Conservation (phyloP, 2,113 vertebrate species). For the Thamnaconus septentrionalis region DNA sequence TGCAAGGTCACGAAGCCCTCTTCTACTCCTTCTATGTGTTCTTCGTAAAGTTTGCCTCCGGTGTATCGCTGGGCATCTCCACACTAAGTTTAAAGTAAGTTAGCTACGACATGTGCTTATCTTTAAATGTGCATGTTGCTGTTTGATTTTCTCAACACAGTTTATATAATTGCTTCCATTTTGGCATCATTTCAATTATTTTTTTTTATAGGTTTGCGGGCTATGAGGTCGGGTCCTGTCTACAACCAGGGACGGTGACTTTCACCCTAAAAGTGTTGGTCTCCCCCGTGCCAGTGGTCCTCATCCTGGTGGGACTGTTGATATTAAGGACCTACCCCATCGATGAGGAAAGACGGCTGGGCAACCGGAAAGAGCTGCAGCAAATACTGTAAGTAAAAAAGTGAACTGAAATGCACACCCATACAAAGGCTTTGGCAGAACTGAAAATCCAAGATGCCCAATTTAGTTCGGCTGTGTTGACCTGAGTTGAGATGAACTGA, state of each 20-base stretch:
- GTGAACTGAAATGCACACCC: not conserved
- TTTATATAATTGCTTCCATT: too few species aligned
- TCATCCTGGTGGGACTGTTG: constrained; percentile 86
- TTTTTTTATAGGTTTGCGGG: constrained; percentile 84
- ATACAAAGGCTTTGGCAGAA: not conserved
- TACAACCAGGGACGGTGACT: constrained; percentile 79
- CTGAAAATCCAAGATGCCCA: too few species aligned
- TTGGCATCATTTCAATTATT: constrained; percentile 1
- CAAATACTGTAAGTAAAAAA: constrained; percentile 75
- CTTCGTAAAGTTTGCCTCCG: constrained; percentile 94
- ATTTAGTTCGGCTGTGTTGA: too few species aligned
- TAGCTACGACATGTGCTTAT: not conserved
- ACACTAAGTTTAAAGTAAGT: constrained; percentile 92
- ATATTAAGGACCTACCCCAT: constrained; percentile 91
- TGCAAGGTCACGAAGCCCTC: constrained; percentile 85
- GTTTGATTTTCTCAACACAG: not conserved
- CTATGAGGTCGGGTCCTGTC: constrained; percentile 82
- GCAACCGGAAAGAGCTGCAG: constrained; percentile 86
- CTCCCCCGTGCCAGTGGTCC: constrained; percentile 79
- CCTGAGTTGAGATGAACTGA: constrained; percentile 11
- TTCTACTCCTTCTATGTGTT: constrained; percentile 98
- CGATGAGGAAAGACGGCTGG: constrained; percentile 80
- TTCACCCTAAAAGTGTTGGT: constrained; percentile 90
- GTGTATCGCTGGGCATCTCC: constrained; percentile 90
- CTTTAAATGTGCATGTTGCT: not conserved